Conservation (phyloP, 2,888 invertebrate species). For the Ormyrus nitidulus region DNA sequence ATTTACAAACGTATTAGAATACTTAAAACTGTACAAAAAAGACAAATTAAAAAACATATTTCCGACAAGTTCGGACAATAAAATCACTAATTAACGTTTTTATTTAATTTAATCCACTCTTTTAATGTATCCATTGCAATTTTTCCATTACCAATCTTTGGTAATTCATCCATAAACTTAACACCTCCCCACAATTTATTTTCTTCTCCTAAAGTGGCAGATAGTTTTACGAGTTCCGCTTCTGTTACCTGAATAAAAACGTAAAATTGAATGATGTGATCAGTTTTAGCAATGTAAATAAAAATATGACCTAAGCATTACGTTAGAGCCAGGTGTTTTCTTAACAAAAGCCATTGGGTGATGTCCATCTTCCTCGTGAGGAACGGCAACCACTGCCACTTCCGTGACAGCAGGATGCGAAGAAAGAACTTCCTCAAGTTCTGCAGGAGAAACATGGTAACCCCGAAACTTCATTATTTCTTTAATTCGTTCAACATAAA, state of each 20-base stretch:
- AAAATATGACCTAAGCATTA: constrained; percentile 25
- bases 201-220: constrained; percentile 17
- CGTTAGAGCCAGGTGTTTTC: constrained; percentile 53
- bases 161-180: constrained; percentile 32
- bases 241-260: constrained; percentile 20
- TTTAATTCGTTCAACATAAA: constrained; percentile 65
- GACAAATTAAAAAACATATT: too few relatives aligned
- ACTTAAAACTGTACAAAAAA: too few relatives aligned
- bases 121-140: not conserved
- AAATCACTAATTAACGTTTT: too few relatives aligned
- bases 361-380: constrained; percentile 59
- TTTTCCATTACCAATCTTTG: constrained; percentile 27
- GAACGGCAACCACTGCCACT: constrained; percentile 62
- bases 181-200: constrained; percentile 46
- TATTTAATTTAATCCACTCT: too few relatives aligned
- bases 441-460: constrained; percentile 63
- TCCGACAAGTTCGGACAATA: too few relatives aligned
- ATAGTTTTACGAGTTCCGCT: constrained; percentile 27
- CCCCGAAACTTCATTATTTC: constrained; percentile 64
- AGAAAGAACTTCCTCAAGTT: constrained; percentile 62
- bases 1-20: too few relatives aligned
- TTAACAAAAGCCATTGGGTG: constrained; percentile 63
- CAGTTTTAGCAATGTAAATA: not conserved
- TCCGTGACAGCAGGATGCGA: constrained; percentile 62
- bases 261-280: too few relatives aligned